Base-by-base conservation (phyloP, 2,113 vertebrate species). In the Grus americana region DNA sequence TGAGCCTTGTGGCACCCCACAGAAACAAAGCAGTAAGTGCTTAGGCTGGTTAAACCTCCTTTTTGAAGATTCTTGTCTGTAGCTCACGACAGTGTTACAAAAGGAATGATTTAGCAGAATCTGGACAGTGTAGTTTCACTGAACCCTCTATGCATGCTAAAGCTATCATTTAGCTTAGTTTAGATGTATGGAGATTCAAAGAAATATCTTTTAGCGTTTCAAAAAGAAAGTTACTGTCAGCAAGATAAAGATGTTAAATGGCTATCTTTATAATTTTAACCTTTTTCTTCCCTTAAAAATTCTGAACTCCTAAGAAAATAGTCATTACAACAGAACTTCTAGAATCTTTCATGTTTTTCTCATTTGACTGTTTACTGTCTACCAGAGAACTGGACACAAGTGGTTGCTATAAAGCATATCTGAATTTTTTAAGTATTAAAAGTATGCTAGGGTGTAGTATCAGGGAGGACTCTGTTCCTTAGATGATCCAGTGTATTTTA, bases 1-100 rank as follows among this genome's bases (percentile, higher is more conserved):
- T 27, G 36, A 38, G 24, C 23, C 32, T 30, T 6, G 1, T 50
- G 54, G 23, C 20, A 26, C 20, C 1, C 0, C 15, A 9, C 3
- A 22, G 49, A 40, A 85, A 44, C 9, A 21, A 50, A 38, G 11
- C 14, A 27, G 1, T 8, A 42, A 30, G 22, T 5, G 6, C 18
- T 61, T 15, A n/a, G 46, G 36, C 18, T n/a, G 27, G 27, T 16
- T 30, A 57, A 55, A 67, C 13, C 15, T 81, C 36, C 8, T 34
- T 42, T 40, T 34, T 24, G 44, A 62, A 70, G 42, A 16, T 63
- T 58, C 38, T 75, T 52, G 10, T 38, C 55, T 49, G 38, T 29
- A 63, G 12, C n/a, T 65, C 27, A 8, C 40, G 55, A 8, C 10
- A 50, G 26, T 21, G 23, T 55, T 21, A 30, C 18, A 12, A 54